Percentiles rank a stretch among this genome's conserved stretches.
phyloP scores from a whole-genome alignment of 2,888 invertebrate genomes.

The Mycalesis mineus region DNA sequence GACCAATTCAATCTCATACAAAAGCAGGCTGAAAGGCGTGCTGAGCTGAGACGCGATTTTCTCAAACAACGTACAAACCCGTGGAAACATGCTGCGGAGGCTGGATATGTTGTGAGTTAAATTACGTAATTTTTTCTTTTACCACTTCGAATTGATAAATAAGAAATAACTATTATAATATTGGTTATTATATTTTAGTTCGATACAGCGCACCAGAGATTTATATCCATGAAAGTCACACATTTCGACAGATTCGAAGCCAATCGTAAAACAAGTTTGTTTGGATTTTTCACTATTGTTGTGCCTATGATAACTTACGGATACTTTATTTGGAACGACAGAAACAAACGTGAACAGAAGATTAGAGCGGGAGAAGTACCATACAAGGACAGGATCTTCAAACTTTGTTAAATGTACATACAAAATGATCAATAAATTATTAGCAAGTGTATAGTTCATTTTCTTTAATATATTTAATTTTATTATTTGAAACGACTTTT shows the following conservation, averaged over 20 bases:
- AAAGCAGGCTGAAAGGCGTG: conserved; percentile 80
- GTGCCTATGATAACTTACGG: conserved; percentile 77
- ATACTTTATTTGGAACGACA: conserved; percentile 72
- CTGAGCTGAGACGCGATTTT: conserved; percentile 82
- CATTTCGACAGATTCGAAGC: conserved; percentile 83
- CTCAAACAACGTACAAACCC: conserved; percentile 85
- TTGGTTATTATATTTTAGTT: conserved; percentile 79
- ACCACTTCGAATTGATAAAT: background rate
- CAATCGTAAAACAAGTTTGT: conserved; percentile 73
- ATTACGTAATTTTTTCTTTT: conserved; percentile 61
- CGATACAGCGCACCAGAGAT: conserved; percentile 87
- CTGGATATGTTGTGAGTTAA: conserved; percentile 84
- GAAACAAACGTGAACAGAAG: conserved; percentile 74
- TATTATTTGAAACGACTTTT: conserved; percentile 23
- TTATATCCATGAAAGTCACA: conserved; percentile 83
- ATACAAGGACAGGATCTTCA: conserved; percentile 83
- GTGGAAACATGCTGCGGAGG: conserved; percentile 81
- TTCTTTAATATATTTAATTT: conserved; percentile 24
- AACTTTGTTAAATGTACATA: conserved; percentile 30
- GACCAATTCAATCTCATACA: conserved; percentile 72
- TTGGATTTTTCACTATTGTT: conserved; percentile 72
- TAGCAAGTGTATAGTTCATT: conserved; percentile 21
- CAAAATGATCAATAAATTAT: conserved; percentile 10
- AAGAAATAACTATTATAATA: background rate
- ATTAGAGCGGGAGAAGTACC: conserved; percentile 85